Evolutionary conservation across 2,888 invertebrate species (phyloP), one percentile per base, ranked within the genome.

Genomic region (Drosophila mayaguana): DNA sequence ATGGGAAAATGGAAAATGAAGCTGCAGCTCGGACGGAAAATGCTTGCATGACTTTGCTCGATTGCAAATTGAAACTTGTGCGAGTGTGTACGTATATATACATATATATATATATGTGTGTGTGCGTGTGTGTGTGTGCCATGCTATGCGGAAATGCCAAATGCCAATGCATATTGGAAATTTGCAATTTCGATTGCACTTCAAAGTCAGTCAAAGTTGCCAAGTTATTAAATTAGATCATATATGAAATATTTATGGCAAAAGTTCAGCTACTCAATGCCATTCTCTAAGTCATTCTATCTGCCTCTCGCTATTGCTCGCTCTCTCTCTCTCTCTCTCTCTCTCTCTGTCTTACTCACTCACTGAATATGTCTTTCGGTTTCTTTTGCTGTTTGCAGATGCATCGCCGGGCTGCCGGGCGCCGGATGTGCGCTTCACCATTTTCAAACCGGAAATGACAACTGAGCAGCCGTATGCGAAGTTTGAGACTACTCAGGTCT

Each of bases 371-470:
- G 9, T 53, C 18, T 32, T 11, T 38, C 16, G 18, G 22, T 38
- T 38, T 53, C 38, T 22, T 53, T 53, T 53, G 53, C 38, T 38
- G 38, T 57, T 59, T 80, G n/a, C 80, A 93, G 93, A 93, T 89
- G 92, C 92, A 60, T 91, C 93, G 56, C 92, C 92, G 16, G 93
- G 93, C 53, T 93, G 93, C 62, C 92, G 91, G 55, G 92, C 93
- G 8, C 93, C 93, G 61, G 92, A 93, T 79, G 91, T 93, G 54
- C 92, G 92, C 55, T 92, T 93, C 75, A 91, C 92, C 50, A 91
- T 92, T 72, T 88, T 92, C 20, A 91, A 92, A 65, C 92, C 92
- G 57, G 92, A 92, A 72, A 82, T 89, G 63, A 92, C 92, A 59
- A 93, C 93, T 8, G 93, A 93, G 64, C 91, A 90, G 62, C 91